Base-by-base conservation (phyloP, 2,797 vertebrate species). In the Alectoris magna region DNA sequence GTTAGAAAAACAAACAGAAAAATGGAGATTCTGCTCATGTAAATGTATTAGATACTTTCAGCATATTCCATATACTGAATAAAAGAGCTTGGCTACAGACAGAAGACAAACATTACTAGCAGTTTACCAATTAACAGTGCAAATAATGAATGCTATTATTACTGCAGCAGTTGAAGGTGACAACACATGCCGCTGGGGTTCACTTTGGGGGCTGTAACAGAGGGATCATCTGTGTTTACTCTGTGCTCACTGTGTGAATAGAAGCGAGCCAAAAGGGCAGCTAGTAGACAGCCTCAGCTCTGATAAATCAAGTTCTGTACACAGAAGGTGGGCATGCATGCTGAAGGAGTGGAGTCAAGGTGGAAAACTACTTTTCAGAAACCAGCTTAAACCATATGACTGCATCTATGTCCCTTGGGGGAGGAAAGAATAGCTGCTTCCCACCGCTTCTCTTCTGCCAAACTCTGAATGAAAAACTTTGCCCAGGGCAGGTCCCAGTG, bases 331-430 rank as follows among this genome's bases (percentile, higher is more conserved):
- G 41, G 11, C 11, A 14, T 18, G 17, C 26, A 11, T 19, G 13
- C 44, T 63, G 34, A 23, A 78, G 44, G n/a, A 66, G 22, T 7
- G 14, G 34, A 85, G 60, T 53, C 36, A 41, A 73, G 63, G 21
- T 27, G 44, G 56, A 78, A 81, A 88, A 84, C 13, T 36, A 15
- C 43, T 91, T 92, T 49, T 77, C 66, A 69, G 66, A 58, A 92
- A 58, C 29, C 6, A 2, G 23, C 36, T 70, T 51, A 70, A 75
- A 24, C 44, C 0, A 0, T 58, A 60, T 84, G 78, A 43, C 51
- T 76, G 5, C 21, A 15, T 53, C 67, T 69, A 15, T 60, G 38
- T 76, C 56, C 29, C 77, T 49, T 34, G 18, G 15, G 46, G n/a
- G 13, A 74, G 22, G 39, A 80, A 87, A 64, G 63, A 86, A 81